A percentile compares a stretch with the other conserved stretches of the same genome.
phyloP scores from a whole-genome alignment of 2,113 vertebrate species.

The Erythrolamprus reginae region DNA sequence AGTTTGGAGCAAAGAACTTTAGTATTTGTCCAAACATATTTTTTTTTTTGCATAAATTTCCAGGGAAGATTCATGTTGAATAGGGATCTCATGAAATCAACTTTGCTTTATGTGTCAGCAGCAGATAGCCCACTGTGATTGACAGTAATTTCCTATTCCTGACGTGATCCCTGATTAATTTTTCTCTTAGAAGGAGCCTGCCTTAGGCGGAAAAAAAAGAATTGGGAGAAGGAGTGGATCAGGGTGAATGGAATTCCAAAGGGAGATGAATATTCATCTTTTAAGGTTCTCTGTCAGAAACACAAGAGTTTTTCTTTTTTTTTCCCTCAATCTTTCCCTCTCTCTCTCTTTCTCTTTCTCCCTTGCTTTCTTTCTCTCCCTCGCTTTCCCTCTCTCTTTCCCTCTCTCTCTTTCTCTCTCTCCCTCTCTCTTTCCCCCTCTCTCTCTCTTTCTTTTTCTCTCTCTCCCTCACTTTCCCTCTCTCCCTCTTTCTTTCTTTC shows the following conservation, averaged over 20 bases:
- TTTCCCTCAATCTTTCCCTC: too few relatives aligned
- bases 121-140: background rate
- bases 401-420: too few relatives aligned
- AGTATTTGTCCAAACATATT: background rate
- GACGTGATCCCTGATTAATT: background rate
- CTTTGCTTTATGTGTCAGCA: background rate
- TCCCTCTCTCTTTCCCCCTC: too few relatives aligned
- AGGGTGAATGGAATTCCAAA: background rate
- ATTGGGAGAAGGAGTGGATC: background rate
- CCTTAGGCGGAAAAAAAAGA: background rate
- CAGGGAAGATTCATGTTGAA: background rate
- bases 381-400: too few relatives aligned
- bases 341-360: too few relatives aligned
- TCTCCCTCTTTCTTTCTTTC: too few relatives aligned
- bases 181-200: background rate
- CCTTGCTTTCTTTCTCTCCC: too few relatives aligned
- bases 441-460: too few relatives aligned
- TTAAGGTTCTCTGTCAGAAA: background rate
- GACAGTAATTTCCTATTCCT: background rate
- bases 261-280: background rate
- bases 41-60: background rate
- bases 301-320: too few relatives aligned
- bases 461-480: fast-evolving
- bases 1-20: too few relatives aligned
- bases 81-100: background rate